Evolutionary conservation across 2,113 vertebrate genomes (phyloP).

Genomic region (Mirounga angustirostris): DNA sequence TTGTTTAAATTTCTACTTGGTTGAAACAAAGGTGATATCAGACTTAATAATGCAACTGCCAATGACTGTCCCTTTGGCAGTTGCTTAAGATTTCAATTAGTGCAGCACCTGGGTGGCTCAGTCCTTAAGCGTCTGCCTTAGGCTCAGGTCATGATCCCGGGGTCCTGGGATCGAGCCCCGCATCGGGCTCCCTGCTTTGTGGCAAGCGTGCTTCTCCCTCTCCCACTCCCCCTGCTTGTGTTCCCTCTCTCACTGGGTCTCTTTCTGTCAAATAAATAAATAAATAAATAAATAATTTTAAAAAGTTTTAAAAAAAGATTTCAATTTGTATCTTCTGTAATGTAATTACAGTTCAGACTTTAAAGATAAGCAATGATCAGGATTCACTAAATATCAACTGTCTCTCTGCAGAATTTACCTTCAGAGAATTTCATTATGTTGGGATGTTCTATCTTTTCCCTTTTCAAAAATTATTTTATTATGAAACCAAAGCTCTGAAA

Average conservation of each 20-base stretch:
- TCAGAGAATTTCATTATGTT: not conserved
- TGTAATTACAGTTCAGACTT: constrained; percentile 22
- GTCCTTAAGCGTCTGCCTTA: too few species aligned
- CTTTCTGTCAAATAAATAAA: too few species aligned
- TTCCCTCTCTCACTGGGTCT: too few species aligned
- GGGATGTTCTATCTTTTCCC: not conserved
- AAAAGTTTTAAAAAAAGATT: not conserved
- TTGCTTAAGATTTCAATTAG: not conserved
- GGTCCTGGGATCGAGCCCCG: too few species aligned
- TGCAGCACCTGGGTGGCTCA: too few species aligned
- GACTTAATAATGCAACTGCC: not conserved
- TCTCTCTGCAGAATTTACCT: constrained; percentile 2
- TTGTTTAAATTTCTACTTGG: not conserved
- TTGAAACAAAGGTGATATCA: not conserved
- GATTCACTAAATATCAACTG: not conserved
- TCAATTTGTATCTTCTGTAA: not conserved
- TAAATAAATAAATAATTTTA: too few species aligned
- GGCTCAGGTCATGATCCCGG: too few species aligned
- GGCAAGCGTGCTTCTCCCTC: too few species aligned
- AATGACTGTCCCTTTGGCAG: not conserved
- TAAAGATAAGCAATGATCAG: not conserved
- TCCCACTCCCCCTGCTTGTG: too few species aligned
- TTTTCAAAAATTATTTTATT: constrained; percentile 10
- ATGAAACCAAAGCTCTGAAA: not conserved
- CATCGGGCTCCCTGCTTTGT: too few species aligned